A percentile compares a stretch with the other conserved stretches of the same genome.
Evolutionary conservation across 2,113 vertebrate species (phyloP).

Genomic region (Atrichornis clamosus): DNA sequence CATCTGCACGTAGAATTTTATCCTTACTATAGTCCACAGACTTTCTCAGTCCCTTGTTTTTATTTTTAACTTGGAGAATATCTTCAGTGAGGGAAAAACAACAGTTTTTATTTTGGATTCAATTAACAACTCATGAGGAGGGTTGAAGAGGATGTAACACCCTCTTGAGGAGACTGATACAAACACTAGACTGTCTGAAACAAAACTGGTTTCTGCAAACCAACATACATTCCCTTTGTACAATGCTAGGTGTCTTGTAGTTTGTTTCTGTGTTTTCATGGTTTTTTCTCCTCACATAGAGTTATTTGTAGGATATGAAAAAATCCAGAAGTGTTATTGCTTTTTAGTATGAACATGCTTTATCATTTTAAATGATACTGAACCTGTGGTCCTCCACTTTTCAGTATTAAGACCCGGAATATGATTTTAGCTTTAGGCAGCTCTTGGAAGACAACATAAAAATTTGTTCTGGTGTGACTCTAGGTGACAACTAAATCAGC

Average conservation of each 20-base stretch:
- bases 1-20: background rate
- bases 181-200: background rate
- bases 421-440: background rate
- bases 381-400: background rate
- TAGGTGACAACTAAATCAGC: background rate
- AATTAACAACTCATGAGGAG: background rate
- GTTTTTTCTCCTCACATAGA: background rate
- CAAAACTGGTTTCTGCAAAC: background rate
- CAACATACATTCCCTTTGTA: rapidly evolving
- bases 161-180: background rate
- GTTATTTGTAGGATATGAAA: background rate
- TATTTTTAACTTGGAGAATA: background rate
- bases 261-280: background rate
- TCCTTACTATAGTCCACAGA: background rate
- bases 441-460: background rate
- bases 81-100: background rate
- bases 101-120: background rate
- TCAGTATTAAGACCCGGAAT: background rate
- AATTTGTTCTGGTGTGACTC: background rate
- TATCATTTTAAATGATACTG: background rate
- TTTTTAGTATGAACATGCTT: background rate
- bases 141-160: background rate
- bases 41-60: background rate
- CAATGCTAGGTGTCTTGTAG: background rate
- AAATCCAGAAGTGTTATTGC: background rate